Evolutionary conservation across 2,797 vertebrate genomes (phyloP).

Genomic region (Acanthurus lineatus): DNA sequence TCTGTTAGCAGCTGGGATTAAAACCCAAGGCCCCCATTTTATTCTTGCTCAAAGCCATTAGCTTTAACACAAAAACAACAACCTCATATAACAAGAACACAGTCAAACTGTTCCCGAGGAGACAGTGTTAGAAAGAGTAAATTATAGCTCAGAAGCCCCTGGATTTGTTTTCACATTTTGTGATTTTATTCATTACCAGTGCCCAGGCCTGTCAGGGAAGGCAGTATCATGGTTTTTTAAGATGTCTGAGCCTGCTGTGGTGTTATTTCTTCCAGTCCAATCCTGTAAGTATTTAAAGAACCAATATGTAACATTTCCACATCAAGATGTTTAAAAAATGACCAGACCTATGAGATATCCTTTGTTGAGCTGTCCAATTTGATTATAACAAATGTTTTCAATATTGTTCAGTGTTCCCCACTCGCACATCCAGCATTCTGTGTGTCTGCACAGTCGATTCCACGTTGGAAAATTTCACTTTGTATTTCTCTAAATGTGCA

Average conservation of each 20-base stretch:
- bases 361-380: no score
- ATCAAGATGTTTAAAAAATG: no score
- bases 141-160: slow-evolving; percentile 35
- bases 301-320: not conserved
- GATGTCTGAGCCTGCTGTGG: not conserved
- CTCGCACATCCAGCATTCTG: slow-evolving; percentile 10
- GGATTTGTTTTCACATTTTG: slow-evolving; percentile 48
- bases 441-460: not conserved
- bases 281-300: slow-evolving; percentile 19
- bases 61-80: slow-evolving; percentile 52
- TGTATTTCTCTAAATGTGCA: not conserved
- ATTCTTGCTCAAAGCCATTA: slow-evolving; percentile 68
- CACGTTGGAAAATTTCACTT: not conserved
- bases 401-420: no score
- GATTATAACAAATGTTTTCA: no score
- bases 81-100: slow-evolving; percentile 45
- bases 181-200: slow-evolving; percentile 27
- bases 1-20: slow-evolving; percentile 59
- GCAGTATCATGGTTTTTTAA: slow-evolving; percentile 13
- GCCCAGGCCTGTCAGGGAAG: not conserved
- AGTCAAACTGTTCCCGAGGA: slow-evolving; percentile 49
- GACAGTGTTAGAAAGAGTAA: slow-evolving; percentile 29
- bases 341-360: no score
- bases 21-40: slow-evolving; percentile 63
- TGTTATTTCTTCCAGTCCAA: slow-evolving; percentile 30